phyloP scores from a whole-genome alignment of 2,888 invertebrate species.

The Erebia palarica region DNA sequence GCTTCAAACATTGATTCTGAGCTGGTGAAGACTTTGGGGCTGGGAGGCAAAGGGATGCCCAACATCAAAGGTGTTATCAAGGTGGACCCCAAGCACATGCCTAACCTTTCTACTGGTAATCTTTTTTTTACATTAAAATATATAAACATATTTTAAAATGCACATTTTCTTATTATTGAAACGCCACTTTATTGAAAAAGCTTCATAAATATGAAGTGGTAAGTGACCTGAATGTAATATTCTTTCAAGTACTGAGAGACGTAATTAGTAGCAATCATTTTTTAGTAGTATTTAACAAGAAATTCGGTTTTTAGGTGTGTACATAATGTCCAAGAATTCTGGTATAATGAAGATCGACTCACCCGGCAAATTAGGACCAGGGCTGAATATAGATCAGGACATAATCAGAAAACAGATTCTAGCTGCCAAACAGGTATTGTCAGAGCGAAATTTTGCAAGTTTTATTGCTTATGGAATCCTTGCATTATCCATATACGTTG shows the following conservation, averaged over 20 bases:
- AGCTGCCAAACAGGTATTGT: conserved; percentile 74
- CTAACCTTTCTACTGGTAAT: conserved; percentile 79
- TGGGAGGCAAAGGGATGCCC: conserved; percentile 78
- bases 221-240: too few relatives aligned
- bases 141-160: too few relatives aligned
- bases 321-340: conserved; percentile 89
- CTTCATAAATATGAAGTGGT: too few relatives aligned
- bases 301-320: conserved; percentile 81
- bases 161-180: too few relatives aligned
- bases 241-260: too few relatives aligned
- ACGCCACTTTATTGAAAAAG: too few relatives aligned
- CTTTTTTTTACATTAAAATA: conserved; percentile 26
- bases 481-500: conserved; percentile 10
- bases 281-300: background rate
- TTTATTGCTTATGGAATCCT: too few relatives aligned
- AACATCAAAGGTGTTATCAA: conserved; percentile 87
- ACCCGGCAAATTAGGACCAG: conserved; percentile 80
- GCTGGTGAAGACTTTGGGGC: conserved; percentile 78
- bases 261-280: too few relatives aligned
- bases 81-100: conserved; percentile 88
- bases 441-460: too few relatives aligned
- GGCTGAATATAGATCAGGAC: conserved; percentile 77
- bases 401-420: conserved; percentile 77
- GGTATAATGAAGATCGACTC: conserved; percentile 88
- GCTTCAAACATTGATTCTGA: conserved; percentile 73